Evolutionary conservation across 2,888 invertebrate genomes (phyloP), one percentile per base, ranked within the genome.

Genomic region (Drosophila meridiana): DNA sequence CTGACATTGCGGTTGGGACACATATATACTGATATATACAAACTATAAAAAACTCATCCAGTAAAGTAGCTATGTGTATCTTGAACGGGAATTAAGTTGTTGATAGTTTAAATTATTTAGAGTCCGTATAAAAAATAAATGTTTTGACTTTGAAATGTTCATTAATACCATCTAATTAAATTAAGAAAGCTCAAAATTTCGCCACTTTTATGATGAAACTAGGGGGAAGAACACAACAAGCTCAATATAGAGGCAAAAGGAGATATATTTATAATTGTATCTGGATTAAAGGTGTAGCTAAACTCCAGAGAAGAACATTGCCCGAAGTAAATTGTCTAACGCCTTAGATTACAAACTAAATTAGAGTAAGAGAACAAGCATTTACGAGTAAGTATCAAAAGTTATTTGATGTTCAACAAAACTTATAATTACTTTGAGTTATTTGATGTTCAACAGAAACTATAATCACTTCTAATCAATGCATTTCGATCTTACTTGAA

Each of bases 101-200:
- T 60, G 8, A 20, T 7, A 20, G 43, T 5, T 11, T 4, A 45
- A 1, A 45, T 7, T 20, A 11, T 38, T 62, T 64, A 40, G 63
- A 48, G 38, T 32, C 6, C 2, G 32, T 1, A 64, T 63, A 40
- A 38, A 47, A 48, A 36, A 32, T 38, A 26, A 38, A 48, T 26
- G 26, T 6, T 38, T 32, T 47, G 36, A 30, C 30, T 61, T 11
- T 47, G 28, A 36, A 13, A 11, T 30, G 36, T 6, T 38, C 38
- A n/a, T 20, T 57, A 57, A 20, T 20, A 59, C 4, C 8, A 38
- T 36, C 38, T 48, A 64, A 64, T 40, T 26, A n/a, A 64, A 63
- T 63, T 63, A 63, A 26, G 47, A 26, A 47, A 26, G 8, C 11
- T 4, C 2, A 0, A 32, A 45, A 14, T 20, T 20, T 28, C 4